Conservation (phyloP, 2,888 invertebrate genomes). For the Melikaiella ostensackeni region DNA sequence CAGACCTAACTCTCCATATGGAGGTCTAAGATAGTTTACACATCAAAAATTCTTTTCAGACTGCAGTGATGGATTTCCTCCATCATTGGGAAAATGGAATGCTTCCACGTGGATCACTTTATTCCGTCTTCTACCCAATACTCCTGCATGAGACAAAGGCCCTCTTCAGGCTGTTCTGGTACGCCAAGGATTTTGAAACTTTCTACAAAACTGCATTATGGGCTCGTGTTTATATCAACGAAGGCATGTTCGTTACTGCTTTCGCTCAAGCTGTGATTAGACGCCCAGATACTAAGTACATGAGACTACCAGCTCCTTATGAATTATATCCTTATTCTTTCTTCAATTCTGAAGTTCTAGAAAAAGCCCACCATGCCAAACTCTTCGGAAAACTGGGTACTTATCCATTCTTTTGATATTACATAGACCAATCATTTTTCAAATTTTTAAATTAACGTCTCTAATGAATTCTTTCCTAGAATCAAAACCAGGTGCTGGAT, state of each 20-base stretch:
- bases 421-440: not conserved
- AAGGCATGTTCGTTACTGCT: conserved; percentile 80
- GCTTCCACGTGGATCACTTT: conserved; percentile 78
- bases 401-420: conserved; percentile 36
- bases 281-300: conserved; percentile 80
- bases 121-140: conserved; percentile 75
- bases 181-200: conserved; percentile 74
- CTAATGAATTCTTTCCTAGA: conserved; percentile 44
- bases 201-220: conserved; percentile 75
- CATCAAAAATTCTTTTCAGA: conserved; percentile 53
- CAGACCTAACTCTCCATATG: too few species aligned
- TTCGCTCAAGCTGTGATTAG: conserved; percentile 82
- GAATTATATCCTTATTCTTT: conserved; percentile 84
- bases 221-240: conserved; percentile 75
- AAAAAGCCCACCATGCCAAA: conserved; percentile 75
- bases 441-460: not conserved
- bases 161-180: conserved; percentile 72
- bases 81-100: conserved; percentile 74
- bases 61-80: conserved; percentile 72
- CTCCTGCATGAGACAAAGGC: conserved; percentile 67
- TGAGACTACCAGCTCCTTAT: conserved; percentile 83
- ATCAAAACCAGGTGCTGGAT: conserved; percentile 69
- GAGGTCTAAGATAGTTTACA: too few species aligned
- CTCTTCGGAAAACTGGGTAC: conserved; percentile 70
- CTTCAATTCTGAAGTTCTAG: conserved; percentile 81